Evolutionary conservation across 92 coral and sea anemone genomes (phyloP).

Genomic region (Epizoanthus illoricatus): DNA sequence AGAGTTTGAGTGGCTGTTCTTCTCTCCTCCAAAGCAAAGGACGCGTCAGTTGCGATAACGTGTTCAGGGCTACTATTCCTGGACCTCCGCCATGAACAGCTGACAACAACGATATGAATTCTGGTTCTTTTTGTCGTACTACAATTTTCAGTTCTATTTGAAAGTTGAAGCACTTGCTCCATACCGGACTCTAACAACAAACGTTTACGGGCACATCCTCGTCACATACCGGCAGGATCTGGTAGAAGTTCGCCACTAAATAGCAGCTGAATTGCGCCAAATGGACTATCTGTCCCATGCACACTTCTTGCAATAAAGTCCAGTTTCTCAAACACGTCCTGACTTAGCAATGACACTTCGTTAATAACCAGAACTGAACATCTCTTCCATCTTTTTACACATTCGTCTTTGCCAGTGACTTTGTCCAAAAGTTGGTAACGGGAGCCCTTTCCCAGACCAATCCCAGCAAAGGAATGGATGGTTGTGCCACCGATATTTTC

Average conservation of each 20-base stretch:
- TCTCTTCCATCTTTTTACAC: conserved; percentile 36
- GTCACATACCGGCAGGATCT: conserved; percentile 43
- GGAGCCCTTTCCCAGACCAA: conserved; percentile 20
- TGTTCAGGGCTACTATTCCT: conserved; percentile 11
- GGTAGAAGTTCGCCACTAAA: conserved; percentile 52
- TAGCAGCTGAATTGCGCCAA: conserved; percentile 52
- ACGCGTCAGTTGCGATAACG: conserved; percentile 15
- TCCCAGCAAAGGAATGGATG: conserved; percentile 28
- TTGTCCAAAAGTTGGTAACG: conserved; percentile 12
- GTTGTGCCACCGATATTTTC: conserved; percentile 21
- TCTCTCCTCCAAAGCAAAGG: conserved; percentile 18
- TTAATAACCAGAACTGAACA: conserved; percentile 39
- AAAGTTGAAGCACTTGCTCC: conserved; percentile 44
- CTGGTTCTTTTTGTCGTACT: conserved; percentile 41
- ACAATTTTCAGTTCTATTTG: conserved; percentile 23
- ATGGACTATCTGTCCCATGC: conserved; percentile 19
- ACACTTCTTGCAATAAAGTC: conserved; percentile 39
- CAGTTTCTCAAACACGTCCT: conserved; percentile 50
- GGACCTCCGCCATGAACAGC: conserved; percentile 34
- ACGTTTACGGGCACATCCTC: conserved; percentile 10
- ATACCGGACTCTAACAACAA: conserved; percentile 31
- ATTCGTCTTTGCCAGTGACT: conserved; percentile 1
- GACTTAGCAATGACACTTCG: conserved; percentile 50
- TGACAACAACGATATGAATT: conserved; percentile 29
- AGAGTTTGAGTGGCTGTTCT: background rate